Conservation (phyloP, 1,140 invertebrate genomes). For the Habropoda laboriosa region DNA sequence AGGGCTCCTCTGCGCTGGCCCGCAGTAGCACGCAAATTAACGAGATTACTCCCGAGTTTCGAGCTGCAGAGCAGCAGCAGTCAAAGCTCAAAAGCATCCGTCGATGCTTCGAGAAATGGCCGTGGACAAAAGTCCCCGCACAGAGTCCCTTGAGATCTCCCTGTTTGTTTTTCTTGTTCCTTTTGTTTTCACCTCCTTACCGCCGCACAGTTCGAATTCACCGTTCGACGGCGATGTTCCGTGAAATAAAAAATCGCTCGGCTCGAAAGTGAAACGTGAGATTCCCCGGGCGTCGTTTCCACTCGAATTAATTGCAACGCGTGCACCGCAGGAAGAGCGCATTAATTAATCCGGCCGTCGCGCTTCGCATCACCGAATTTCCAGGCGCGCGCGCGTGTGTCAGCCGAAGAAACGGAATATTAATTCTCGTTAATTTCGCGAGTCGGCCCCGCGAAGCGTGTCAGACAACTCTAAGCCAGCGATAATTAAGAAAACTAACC, state of each 20-base stretch:
- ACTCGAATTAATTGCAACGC: slow-evolving; percentile 19
- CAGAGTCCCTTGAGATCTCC: too few species aligned
- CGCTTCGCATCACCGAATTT: slow-evolving; percentile 22
- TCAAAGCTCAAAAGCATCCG: too few species aligned
- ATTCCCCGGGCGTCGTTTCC: too few species aligned
- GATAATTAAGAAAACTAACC: slow-evolving; percentile 16
- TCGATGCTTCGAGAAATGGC: neutral
- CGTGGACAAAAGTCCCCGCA: too few species aligned
- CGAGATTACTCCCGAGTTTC: slow-evolving; percentile 59
- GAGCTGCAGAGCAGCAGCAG: too few species aligned
- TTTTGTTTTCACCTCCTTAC: neutral
- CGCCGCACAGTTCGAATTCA: too few species aligned
- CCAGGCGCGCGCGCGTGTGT: slow-evolving; percentile 31
- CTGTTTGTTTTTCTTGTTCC: neutral
- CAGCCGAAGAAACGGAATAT: slow-evolving; percentile 12
- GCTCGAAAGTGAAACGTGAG: slow-evolving; percentile 40
- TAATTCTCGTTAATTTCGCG: slow-evolving; percentile 35
- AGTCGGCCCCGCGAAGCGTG: slow-evolving; percentile 8
- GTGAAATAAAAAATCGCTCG: neutral
- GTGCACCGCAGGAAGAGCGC: slow-evolving; percentile 27
- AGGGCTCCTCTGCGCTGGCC: slow-evolving; percentile 35
- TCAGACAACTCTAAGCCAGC: slow-evolving; percentile 3
- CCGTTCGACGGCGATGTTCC: neutral
- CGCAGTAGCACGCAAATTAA: slow-evolving; percentile 68
- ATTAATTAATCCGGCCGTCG: slow-evolving; percentile 22